phyloP scores from a whole-genome alignment of 2,113 vertebrate genomes.

The Chloropsis hardwickii region DNA sequence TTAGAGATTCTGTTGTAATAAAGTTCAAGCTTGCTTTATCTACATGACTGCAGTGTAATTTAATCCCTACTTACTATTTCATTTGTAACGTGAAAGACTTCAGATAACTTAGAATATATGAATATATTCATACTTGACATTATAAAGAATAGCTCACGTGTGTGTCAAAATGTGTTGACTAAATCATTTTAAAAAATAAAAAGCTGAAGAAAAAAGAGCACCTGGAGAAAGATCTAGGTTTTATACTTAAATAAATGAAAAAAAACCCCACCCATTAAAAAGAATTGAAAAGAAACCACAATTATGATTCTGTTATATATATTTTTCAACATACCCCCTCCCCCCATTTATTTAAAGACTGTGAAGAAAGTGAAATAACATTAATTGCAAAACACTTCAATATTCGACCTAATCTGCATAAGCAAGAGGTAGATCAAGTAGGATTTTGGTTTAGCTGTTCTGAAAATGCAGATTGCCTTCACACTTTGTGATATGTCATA shows the following conservation, averaged over 20 bases:
- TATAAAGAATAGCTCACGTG: neutral
- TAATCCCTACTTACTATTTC: neutral
- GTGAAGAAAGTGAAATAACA: neutral
- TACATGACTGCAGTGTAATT: neutral
- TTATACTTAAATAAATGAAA: neutral
- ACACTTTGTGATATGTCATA: neutral
- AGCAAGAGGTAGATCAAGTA: neutral
- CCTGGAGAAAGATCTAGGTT: neutral
- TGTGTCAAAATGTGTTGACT: neutral
- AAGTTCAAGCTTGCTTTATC: neutral
- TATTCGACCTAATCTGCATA: neutral
- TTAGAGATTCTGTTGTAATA: neutral
- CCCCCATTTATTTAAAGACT: neutral
- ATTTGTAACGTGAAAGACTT: neutral
- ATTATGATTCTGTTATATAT: neutral
- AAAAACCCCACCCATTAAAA: neutral
- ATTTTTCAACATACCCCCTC: neutral
- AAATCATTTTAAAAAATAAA: neutral
- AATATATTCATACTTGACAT: neutral
- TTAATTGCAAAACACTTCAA: neutral
- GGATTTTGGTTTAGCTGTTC: neutral
- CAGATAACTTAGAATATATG: accelerated
- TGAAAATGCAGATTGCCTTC: conserved; percentile 15
- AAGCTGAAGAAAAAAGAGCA: neutral
- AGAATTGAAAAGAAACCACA: neutral